Evolutionary conservation across 2,888 invertebrate species (phyloP).

Genomic region (Anagyrus pseudococci): DNA sequence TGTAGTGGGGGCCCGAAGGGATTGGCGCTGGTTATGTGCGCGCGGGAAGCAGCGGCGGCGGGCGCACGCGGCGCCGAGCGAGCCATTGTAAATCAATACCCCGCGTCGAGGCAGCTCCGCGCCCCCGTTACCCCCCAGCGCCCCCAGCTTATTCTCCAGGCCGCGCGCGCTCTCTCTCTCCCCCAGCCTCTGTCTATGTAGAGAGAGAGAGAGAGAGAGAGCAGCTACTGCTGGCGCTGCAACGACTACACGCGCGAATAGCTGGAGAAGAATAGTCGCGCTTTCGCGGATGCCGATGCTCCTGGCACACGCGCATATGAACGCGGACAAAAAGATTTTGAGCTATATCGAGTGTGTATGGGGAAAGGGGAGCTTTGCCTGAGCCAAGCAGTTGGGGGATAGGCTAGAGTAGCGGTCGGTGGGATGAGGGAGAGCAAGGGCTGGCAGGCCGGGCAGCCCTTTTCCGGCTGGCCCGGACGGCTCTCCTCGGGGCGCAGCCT

Average conservation of each 20-base stretch:
- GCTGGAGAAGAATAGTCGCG: background rate
- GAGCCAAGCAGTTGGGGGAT: too few relatives aligned
- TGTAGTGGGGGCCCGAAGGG: slow-evolving; percentile 4
- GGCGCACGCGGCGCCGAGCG: slow-evolving; percentile 45
- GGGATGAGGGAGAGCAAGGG: background rate
- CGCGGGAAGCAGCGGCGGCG: slow-evolving; percentile 15
- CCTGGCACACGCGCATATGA: too few relatives aligned
- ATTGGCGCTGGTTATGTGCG: slow-evolving; percentile 20
- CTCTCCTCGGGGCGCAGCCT: too few relatives aligned
- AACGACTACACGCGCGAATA: slow-evolving; percentile 1
- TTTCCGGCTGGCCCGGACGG: too few relatives aligned
- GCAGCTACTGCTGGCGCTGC: slow-evolving; percentile 7
- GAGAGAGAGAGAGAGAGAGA: background rate
- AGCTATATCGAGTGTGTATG: too few relatives aligned
- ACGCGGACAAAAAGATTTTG: too few relatives aligned
- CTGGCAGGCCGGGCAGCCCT: too few relatives aligned
- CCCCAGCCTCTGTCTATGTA: background rate
- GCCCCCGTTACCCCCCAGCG: slow-evolving; percentile 37
- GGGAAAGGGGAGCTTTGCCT: too few relatives aligned
- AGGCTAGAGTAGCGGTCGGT: too few relatives aligned
- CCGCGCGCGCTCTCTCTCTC: background rate
- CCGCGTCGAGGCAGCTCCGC: slow-evolving; percentile 27
- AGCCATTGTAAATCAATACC: slow-evolving; percentile 58
- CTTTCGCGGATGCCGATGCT: too few relatives aligned
- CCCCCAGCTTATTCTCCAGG: slow-evolving; percentile 26